Percentiles rank a stretch among this genome's conserved stretches.
Conservation (phyloP, 1,140 invertebrate species). For the Aporrectodea caliginosa region DNA sequence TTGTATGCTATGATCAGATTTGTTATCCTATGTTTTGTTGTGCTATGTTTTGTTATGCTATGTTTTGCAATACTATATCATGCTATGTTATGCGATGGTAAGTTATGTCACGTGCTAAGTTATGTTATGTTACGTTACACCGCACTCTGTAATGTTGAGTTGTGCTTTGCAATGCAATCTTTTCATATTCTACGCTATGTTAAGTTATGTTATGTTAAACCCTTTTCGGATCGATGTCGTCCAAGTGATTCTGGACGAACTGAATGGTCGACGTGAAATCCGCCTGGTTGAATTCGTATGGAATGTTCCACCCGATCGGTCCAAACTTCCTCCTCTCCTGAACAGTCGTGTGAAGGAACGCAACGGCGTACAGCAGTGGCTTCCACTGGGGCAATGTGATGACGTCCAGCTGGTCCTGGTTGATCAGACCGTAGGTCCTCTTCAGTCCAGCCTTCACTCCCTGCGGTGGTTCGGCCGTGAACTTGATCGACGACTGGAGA, state of each 20-base stretch:
- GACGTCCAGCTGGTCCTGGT: constrained; percentile 87
- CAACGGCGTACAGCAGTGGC: constrained; percentile 85
- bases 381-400: constrained; percentile 88
- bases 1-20: too few relatives aligned
- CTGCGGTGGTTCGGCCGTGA: constrained; percentile 56
- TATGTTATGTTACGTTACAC: too few relatives aligned
- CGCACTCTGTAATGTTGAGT: too few relatives aligned
- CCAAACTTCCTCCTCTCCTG: constrained; percentile 88
- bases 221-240: constrained; percentile 94
- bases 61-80: too few relatives aligned
- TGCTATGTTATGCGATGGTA: too few relatives aligned
- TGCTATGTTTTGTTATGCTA: too few relatives aligned
- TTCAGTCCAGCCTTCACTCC: constrained; percentile 55
- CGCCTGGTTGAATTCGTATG: constrained; percentile 95
- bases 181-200: too few relatives aligned
- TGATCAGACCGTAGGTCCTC: constrained; percentile 63
- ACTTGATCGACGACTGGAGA: constrained; percentile 62
- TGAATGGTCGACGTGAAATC: constrained; percentile 92
- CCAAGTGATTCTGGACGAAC: constrained; percentile 93
- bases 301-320: constrained; percentile 91
- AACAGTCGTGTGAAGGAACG: constrained; percentile 68
- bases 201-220: too few relatives aligned
- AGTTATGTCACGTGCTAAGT: too few relatives aligned
- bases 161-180: too few relatives aligned
- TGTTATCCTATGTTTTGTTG: too few relatives aligned